These are phyloP conservation scores for Dendronephthya gigantea DNA, from an alignment of 64 coral and sea anemone genomes.

Conservation along the genomic window DNA sequence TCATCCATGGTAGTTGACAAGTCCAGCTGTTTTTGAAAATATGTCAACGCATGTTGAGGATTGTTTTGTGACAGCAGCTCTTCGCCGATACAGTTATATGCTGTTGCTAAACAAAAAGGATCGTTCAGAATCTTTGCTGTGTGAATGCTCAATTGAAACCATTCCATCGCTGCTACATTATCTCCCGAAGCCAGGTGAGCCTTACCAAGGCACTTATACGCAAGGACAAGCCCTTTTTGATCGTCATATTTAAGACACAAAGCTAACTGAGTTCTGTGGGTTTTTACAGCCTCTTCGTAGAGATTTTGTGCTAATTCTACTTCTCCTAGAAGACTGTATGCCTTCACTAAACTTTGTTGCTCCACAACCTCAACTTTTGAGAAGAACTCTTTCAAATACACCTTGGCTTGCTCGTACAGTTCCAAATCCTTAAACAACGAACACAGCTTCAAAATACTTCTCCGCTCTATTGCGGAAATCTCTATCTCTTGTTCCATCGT, in stretches of 20 bases:
- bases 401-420: background rate
- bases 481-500: background rate
- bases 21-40: background rate
- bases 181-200: background rate
- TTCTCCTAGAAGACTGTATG: background rate
- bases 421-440: background rate
- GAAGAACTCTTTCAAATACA: background rate
- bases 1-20: background rate
- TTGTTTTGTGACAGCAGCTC: background rate
- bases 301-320: background rate
- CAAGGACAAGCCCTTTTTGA: background rate
- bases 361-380: background rate
- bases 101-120: background rate
- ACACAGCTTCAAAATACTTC: background rate
- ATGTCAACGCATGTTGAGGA: background rate
- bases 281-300: background rate
- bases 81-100: background rate
- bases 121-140: background rate
- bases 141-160: background rate
- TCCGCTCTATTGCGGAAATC: background rate
- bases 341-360: background rate
- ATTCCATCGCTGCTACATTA: background rate
- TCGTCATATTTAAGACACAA: constrained; percentile 4
- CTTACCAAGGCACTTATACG: background rate
- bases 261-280: background rate